Conservation (phyloP, 2,797 vertebrate genomes). For the Mormyrus hasselquistii region DNA sequence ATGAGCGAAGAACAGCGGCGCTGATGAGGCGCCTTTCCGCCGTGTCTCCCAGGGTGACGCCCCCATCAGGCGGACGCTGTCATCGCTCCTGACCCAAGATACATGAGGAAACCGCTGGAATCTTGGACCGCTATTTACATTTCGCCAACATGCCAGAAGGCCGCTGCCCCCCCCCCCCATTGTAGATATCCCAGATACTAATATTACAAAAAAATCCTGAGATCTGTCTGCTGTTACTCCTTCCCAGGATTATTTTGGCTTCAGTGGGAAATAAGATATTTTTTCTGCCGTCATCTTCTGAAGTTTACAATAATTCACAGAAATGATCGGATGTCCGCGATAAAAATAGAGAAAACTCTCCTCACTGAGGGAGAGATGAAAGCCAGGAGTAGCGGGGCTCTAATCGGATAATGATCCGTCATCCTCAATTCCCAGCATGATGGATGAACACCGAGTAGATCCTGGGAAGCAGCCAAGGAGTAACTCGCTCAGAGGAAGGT, state of each 20-base stretch:
- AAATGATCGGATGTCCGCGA: neutral
- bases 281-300: neutral
- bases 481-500: neutral
- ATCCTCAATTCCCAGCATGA: neutral
- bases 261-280: neutral
- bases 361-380: conserved; percentile 2
- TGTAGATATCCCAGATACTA: neutral
- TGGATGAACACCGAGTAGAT: neutral
- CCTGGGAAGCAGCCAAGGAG: neutral
- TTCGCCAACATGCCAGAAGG: neutral
- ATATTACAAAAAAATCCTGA: neutral
- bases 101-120: neutral
- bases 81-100: neutral
- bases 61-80: neutral
- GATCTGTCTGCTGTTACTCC: neutral
- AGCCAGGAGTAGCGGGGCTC: neutral
- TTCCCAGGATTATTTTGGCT: neutral
- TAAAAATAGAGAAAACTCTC: neutral
- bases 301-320: neutral
- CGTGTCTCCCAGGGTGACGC: neutral
- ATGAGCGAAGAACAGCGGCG: neutral
- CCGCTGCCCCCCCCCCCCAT: neutral
- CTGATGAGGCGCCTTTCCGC: neutral
- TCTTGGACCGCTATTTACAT: neutral
- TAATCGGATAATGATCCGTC: conserved; percentile 1